Evolutionary conservation across 2,113 vertebrate species (phyloP), one percentile per base, ranked within the genome.

Genomic region (Sitta europaea): DNA sequence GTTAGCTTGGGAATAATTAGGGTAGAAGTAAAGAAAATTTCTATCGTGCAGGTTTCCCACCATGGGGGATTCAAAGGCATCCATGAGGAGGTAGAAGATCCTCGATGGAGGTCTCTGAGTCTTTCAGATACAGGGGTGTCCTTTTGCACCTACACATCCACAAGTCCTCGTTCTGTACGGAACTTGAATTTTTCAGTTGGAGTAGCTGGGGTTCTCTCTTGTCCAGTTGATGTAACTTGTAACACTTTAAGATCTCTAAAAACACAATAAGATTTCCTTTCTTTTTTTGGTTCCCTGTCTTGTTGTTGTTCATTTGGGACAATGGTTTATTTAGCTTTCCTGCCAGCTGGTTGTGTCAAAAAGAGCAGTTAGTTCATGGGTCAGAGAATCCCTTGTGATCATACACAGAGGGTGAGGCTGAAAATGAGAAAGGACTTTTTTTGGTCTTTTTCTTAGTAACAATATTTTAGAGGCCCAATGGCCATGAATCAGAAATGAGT

Each of bases 301-400:
- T 67, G 53, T 65, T 75, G 10, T 35, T 82, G 36, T 91, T 75
- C 42, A 42, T 82, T 91, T 93, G 62, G 76, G 66, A 40, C 58
- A 92, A 47, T 58, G 55, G 45, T 92, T 94, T 90, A 25, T 82
- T 89, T 82, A 76, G 71, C 71, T 93, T 76, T 82, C 70, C 59
- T 62, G 33, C 61, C 40, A 68, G 59, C 73, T 92, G 54, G 21
- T 86, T 88, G 83, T 90, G 58, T 82, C 78, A 33, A 82, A 96
- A 96, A 70, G 62, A 96, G 71, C 78, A 70, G 63, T 76, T 83
- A 83, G 58, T 92, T 94, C 42, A 66, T 43, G 74, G 94, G 67
- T 93, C 90, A 93, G 55, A 83, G 90, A 31, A 73, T 82, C 86
- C 59, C 55, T 78, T 94, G 72, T 93, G 55, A 48, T 62, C 43